Evolutionary conservation across 2,888 invertebrate species (phyloP).

Genomic region (Drosophila monieri): DNA sequence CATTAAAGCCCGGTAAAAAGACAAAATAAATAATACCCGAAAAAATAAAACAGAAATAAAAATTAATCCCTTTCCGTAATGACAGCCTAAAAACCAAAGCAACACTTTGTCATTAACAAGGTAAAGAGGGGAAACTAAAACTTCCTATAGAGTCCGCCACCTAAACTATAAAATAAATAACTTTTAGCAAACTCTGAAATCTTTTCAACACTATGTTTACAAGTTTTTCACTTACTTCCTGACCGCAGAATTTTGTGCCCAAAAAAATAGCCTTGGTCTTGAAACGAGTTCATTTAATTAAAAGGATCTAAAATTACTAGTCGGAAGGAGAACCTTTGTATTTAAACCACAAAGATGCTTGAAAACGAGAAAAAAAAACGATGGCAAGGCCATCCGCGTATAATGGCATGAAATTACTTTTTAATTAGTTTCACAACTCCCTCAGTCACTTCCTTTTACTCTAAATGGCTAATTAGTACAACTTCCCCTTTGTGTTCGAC

Average conservation of each 20-base stretch:
- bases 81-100: constrained; percentile 30
- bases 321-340: constrained; percentile 15
- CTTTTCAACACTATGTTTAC: neutral
- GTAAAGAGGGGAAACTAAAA: constrained; percentile 9
- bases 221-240: constrained; percentile 4
- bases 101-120: constrained; percentile 49
- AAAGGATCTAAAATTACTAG: constrained; percentile 47
- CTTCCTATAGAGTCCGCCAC: neutral
- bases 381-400: constrained; percentile 35
- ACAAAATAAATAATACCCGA: constrained; percentile 17
- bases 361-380: constrained; percentile 19
- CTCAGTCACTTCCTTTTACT: neutral
- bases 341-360: constrained; percentile 4
- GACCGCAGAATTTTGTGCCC: neutral
- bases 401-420: constrained; percentile 58
- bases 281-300: constrained; percentile 63
- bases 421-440: constrained; percentile 62
- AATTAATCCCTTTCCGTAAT: constrained; percentile 23
- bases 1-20: constrained; percentile 62
- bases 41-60: constrained; percentile 25
- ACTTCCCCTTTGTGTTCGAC: neutral
- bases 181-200: neutral
- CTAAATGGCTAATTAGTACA: constrained; percentile 37
- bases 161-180: constrained; percentile 1
- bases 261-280: constrained; percentile 32